Conservation (phyloP, 2,797 vertebrate species). For the Spinibarbus caldwelli region DNA sequence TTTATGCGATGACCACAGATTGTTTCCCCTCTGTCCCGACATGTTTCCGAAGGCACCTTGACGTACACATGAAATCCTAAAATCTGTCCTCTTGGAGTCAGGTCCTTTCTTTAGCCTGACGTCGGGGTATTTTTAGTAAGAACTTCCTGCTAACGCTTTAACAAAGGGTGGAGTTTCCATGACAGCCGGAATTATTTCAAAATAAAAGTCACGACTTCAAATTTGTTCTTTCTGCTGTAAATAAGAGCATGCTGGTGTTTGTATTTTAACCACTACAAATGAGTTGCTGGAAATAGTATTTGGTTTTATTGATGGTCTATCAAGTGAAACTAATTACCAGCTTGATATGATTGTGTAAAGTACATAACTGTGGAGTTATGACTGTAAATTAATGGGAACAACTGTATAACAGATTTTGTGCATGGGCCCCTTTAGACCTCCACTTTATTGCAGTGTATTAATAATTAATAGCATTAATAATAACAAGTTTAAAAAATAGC, state of each 20-base stretch:
- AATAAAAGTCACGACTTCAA: slow-evolving; percentile 14
- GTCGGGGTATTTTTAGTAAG: slow-evolving; percentile 21
- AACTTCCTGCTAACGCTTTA: slow-evolving; percentile 57
- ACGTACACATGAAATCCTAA: slow-evolving; percentile 57
- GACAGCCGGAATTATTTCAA: slow-evolving; percentile 18
- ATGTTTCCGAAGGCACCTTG: slow-evolving; percentile 62
- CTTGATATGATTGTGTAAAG: background rate
- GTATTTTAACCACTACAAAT: background rate
- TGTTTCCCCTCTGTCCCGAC: slow-evolving; percentile 55
- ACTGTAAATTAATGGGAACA: background rate
- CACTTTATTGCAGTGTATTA: no score
- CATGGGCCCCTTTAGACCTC: background rate
- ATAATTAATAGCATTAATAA: background rate
- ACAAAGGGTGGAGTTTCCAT: slow-evolving; percentile 43
- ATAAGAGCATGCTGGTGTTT: background rate
- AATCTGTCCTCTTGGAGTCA: slow-evolving; percentile 2
- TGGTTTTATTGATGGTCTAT: background rate
- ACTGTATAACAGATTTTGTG: background rate
- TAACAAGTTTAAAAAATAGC: background rate
- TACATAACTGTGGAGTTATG: no score
- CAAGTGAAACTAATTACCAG: background rate
- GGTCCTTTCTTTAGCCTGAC: slow-evolving; percentile 36
- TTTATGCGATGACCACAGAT: slow-evolving; percentile 45
- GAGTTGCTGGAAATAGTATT: background rate
- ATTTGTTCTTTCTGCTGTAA: background rate